These are phyloP conservation scores for Ophioninae sp. DNA, from an alignment of 2,888 invertebrate genomes.

Conservation along the genomic window DNA sequence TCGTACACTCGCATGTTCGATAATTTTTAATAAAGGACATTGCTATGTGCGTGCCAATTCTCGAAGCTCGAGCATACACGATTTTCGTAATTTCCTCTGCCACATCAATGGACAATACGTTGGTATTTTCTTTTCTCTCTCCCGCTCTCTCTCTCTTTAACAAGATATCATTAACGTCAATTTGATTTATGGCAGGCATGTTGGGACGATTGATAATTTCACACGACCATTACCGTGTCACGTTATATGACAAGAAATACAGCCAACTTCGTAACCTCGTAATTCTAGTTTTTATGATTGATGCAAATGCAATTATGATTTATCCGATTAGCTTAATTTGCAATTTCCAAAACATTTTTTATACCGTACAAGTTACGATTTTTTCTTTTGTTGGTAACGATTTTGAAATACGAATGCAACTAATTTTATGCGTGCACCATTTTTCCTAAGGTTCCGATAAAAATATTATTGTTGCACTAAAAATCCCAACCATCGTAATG, in stretches of 20 bases:
- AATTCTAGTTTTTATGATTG: not conserved
- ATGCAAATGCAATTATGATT: not conserved
- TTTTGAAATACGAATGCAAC: not conserved
- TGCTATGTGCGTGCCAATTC: not conserved
- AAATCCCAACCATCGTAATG: no score
- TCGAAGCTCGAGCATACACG: not conserved
- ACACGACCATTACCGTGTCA: not conserved
- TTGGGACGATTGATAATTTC: not conserved
- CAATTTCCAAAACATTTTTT: not conserved
- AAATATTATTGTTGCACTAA: no score
- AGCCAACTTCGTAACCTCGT: not conserved
- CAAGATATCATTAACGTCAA: slow-evolving; percentile 25
- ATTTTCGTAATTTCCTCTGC: slow-evolving; percentile 3
- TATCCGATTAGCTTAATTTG: not conserved
- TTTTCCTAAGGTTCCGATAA: no score
- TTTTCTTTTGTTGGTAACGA: not conserved
- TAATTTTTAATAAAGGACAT: not conserved
- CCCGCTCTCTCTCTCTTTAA: not conserved
- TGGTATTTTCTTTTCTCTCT: slow-evolving; percentile 7
- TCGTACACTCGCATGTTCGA: no score
- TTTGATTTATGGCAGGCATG: not conserved
- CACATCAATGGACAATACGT: not conserved
- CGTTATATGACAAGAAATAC: not conserved
- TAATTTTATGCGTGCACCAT: not conserved
- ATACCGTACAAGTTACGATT: no score